Base-by-base conservation (phyloP, 2,797 vertebrate genomes). In the Menidia menidia region DNA sequence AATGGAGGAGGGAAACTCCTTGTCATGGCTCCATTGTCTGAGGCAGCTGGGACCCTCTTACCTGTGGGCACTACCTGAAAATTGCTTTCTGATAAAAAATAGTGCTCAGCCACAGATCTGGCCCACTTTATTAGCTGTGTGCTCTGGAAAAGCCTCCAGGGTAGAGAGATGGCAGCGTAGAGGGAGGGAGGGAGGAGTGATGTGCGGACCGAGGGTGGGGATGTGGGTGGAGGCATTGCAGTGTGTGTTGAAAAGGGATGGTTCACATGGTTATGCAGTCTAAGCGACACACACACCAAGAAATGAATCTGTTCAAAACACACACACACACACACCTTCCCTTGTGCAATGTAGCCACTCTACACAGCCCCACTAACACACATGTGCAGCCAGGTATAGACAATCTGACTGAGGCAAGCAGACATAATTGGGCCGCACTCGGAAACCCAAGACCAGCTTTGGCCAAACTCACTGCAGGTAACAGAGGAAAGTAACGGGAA, bases 31-130 rank as follows among this genome's bases (percentile, higher is more conserved):
- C 74, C 83, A 75, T 85, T 86, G 88, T 92, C 71, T 85, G 77
- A 71, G 68, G 61, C 67, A 7, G 6, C 75, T 64, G 81, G 78
- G 79, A 77, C 79, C 69, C 53, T 63, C 82, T 85, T 93, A 92
- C 92, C 93, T 94, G 85, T 92, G 86, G 89, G 86, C 84, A 82
- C 81, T 81, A 88, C 87, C 89, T 85, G 88, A 89, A 93, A 94
- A 91, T 93, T 91, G 88, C 87, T 90, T 92, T 89, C 82, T 88
- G 91, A 89, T 94, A 94, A 92, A 25, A 93, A 94, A 93, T 93
- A 93, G 93, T 82, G 85, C 80, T 87, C 85, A 86, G 86, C 84
- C 64, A 52, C 18, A 57, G 84, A 91, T 85, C 89, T 94, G 94
- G 90, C 94, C 92, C 90, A 94, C 89, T 95, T 94, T 93, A 92